These are phyloP conservation scores for Campoplex capitator DNA, from an alignment of 2,888 invertebrate genomes.

Conservation along the genomic window DNA sequence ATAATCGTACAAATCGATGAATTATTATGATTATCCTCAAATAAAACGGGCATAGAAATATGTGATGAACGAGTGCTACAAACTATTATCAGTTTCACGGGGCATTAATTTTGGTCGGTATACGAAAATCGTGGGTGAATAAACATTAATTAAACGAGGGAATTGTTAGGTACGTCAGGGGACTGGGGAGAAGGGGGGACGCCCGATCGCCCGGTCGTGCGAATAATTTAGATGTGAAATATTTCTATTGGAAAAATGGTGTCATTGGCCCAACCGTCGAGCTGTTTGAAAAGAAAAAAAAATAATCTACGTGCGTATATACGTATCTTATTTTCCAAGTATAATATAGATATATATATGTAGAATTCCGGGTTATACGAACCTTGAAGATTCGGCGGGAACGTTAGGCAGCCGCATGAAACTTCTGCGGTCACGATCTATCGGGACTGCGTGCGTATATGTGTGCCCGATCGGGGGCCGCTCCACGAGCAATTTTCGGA, in stretches of 20 bases:
- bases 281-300: slow-evolving; percentile 15
- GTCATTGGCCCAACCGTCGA: slow-evolving; percentile 29
- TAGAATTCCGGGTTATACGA: slow-evolving; percentile 44
- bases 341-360: not conserved
- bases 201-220: not conserved
- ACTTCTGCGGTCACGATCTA: slow-evolving; percentile 49
- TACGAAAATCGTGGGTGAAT: slow-evolving; percentile 30
- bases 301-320: not conserved
- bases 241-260: slow-evolving; percentile 44
- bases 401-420: slow-evolving; percentile 46
- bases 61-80: not conserved
- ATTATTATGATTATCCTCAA: slow-evolving; percentile 8
- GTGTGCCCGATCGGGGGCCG: slow-evolving; percentile 15
- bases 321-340: not conserved
- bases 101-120: slow-evolving; percentile 45
- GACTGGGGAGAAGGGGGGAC: not conserved
- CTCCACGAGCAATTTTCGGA: slow-evolving; percentile 52
- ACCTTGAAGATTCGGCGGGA: slow-evolving; percentile 56
- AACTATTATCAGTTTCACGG: slow-evolving; percentile 40
- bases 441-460: slow-evolving; percentile 6
- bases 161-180: not conserved
- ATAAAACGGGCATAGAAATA: slow-evolving; percentile 7
- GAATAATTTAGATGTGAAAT: slow-evolving; percentile 40
- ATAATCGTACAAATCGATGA: not conserved
- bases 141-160: slow-evolving; percentile 30